A percentile compares a stretch with the other conserved stretches of the same genome.
These are phyloP conservation scores for Plotosus lineatus DNA, from an alignment of 2,113 vertebrate species.

Conservation along the genomic window DNA sequence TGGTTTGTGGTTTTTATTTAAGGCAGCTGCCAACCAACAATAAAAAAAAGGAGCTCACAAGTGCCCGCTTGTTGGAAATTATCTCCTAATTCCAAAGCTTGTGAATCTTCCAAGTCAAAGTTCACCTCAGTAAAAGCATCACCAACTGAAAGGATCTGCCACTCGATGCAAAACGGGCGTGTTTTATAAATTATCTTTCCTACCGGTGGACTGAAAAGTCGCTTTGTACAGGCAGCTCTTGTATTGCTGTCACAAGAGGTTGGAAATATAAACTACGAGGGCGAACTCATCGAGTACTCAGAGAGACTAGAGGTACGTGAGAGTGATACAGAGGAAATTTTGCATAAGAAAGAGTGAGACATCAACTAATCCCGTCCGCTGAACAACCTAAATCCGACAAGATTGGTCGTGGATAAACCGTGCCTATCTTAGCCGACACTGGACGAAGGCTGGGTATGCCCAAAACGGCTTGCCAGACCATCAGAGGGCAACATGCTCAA, in stretches of 20 bases:
- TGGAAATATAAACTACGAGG: background rate
- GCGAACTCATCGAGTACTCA: background rate
- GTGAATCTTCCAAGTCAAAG: background rate
- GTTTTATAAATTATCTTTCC: background rate
- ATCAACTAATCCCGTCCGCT: no score
- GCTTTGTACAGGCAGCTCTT: background rate
- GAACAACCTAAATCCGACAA: no score
- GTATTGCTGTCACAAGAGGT: background rate
- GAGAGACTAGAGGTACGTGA: background rate
- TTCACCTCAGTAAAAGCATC: background rate
- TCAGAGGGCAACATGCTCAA: no score
- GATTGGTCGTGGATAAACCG: no score
- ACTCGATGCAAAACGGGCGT: background rate
- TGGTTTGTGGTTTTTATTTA: background rate
- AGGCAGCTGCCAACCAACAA: background rate
- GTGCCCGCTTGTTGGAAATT: background rate
- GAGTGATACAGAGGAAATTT: background rate
- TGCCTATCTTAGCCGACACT: no score
- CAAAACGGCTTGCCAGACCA: no score
- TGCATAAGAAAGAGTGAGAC: background rate
- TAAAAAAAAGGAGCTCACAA: background rate
- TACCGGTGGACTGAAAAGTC: background rate
- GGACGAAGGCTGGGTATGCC: no score
- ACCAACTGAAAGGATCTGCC: background rate
- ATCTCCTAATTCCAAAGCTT: background rate